These are phyloP conservation scores for Hoplostethus mediterraneus DNA, from an alignment of 2,797 vertebrate genomes.

Conservation along the genomic window DNA sequence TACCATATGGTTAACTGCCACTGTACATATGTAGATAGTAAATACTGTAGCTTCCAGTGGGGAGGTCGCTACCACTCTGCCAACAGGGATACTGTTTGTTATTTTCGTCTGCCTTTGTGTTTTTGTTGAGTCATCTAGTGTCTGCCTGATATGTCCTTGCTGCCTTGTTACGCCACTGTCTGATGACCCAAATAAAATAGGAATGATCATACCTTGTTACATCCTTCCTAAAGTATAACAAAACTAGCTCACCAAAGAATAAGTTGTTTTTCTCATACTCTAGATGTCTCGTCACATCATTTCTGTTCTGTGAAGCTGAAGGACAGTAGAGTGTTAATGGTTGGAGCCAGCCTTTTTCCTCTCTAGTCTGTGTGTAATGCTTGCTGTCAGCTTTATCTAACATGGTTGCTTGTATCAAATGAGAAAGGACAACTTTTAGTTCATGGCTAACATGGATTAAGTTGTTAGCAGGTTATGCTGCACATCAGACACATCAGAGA, in stretches of 20 bases:
- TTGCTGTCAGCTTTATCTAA: neutral
- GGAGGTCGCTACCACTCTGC: neutral
- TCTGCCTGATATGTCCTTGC: constrained; percentile 34
- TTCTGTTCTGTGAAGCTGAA: constrained; percentile 53
- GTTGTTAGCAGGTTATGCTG: no score
- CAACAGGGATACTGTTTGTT: constrained; percentile 7
- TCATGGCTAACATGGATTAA: neutral
- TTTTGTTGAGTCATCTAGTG: constrained; percentile 27
- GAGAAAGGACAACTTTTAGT: neutral
- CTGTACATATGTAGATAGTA: no score
- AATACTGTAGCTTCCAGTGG: no score
- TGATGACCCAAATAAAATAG: constrained; percentile 24
- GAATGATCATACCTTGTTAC: constrained; percentile 27
- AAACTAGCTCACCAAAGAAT: constrained; percentile 25
- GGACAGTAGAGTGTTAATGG: constrained; percentile 38
- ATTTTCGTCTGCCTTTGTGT: constrained; percentile 12
- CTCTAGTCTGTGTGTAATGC: constrained; percentile 4
- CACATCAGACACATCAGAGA: no score
- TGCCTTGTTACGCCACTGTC: constrained; percentile 35
- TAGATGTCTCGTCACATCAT: constrained; percentile 44
- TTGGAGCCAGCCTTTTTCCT: constrained; percentile 16
- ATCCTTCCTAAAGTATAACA: constrained; percentile 19
- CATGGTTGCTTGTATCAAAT: neutral
- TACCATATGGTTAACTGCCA: no score
- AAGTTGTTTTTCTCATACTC: constrained; percentile 28